phyloP scores from a whole-genome alignment of 2,797 vertebrate species.

The Esox masquinongy region DNA sequence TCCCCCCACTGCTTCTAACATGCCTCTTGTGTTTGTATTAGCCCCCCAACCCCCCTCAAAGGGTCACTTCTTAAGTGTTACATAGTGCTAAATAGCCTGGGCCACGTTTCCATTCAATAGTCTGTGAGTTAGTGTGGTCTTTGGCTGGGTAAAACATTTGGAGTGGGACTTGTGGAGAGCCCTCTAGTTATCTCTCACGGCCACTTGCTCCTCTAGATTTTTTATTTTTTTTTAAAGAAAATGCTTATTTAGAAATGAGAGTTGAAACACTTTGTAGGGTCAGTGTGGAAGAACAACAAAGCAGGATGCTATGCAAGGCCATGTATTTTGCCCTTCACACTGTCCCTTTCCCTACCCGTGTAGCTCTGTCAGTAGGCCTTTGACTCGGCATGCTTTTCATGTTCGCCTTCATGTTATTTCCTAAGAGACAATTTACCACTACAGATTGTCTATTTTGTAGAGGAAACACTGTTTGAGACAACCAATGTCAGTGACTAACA shows the following conservation, averaged over 20 bases:
- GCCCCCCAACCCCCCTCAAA: neutral
- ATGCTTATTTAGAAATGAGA: neutral
- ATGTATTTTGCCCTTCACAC: neutral
- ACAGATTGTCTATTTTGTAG: neutral
- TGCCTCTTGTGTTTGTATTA: slow-evolving; percentile 12
- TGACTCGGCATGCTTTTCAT: neutral
- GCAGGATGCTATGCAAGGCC: slow-evolving; percentile 18
- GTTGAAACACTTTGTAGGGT: neutral
- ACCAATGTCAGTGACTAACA: neutral
- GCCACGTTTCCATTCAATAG: slow-evolving; percentile 60
- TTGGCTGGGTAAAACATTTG: slow-evolving; percentile 38
- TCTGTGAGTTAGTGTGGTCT: slow-evolving; percentile 43
- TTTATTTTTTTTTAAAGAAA: neutral
- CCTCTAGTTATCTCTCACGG: neutral
- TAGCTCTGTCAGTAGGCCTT: neutral
- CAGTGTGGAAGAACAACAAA: slow-evolving; percentile 5
- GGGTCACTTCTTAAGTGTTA: slow-evolving; percentile 21
- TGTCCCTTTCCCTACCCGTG: neutral
- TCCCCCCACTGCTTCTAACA: slow-evolving; percentile 30
- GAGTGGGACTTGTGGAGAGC: slow-evolving; percentile 27
- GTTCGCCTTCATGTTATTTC: neutral
- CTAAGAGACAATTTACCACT: neutral
- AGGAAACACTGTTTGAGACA: neutral
- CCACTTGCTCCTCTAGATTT: neutral
- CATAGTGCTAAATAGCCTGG: slow-evolving; percentile 36